A percentile compares a stretch with the other conserved stretches of the same genome.
Conservation (phyloP, 2,797 vertebrate species). For the Euphonia xanthogaster region DNA sequence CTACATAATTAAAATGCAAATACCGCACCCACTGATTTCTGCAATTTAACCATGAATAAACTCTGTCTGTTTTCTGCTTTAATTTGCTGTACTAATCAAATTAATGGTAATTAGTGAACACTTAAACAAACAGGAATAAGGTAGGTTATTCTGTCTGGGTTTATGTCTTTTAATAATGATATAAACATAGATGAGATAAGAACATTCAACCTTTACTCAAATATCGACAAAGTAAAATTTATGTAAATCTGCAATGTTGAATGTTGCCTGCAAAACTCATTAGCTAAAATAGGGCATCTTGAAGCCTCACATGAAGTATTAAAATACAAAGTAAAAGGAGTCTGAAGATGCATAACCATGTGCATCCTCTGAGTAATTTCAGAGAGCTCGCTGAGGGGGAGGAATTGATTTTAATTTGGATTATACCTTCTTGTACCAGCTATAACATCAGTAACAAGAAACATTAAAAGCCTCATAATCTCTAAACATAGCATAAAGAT, state of each 20-base stretch:
- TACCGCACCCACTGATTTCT: slow-evolving; percentile 2
- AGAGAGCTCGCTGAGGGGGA: neutral
- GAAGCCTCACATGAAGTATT: neutral
- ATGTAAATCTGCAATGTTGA: neutral
- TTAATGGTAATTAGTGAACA: slow-evolving; percentile 36
- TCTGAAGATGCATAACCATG: neutral
- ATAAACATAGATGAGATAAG: neutral
- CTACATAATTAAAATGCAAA: slow-evolving; percentile 52
- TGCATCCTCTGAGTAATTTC: neutral
- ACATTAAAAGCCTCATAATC: neutral
- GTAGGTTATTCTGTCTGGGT: neutral
- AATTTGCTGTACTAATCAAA: slow-evolving; percentile 12
- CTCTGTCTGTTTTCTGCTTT: slow-evolving; percentile 23
- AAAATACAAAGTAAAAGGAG: neutral
- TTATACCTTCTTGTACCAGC: neutral
- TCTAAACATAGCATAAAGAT: neutral
- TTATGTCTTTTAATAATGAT: neutral
- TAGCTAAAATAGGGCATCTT: neutral
- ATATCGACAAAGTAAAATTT: neutral
- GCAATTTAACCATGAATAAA: slow-evolving; percentile 25
- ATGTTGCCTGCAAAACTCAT: neutral
- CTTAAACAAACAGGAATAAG: slow-evolving; percentile 9
- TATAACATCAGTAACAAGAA: neutral
- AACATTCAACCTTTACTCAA: neutral
- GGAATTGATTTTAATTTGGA: neutral